These are phyloP conservation scores for Timema podura DNA, from an alignment of 2,888 invertebrate genomes.

Conservation along the genomic window DNA sequence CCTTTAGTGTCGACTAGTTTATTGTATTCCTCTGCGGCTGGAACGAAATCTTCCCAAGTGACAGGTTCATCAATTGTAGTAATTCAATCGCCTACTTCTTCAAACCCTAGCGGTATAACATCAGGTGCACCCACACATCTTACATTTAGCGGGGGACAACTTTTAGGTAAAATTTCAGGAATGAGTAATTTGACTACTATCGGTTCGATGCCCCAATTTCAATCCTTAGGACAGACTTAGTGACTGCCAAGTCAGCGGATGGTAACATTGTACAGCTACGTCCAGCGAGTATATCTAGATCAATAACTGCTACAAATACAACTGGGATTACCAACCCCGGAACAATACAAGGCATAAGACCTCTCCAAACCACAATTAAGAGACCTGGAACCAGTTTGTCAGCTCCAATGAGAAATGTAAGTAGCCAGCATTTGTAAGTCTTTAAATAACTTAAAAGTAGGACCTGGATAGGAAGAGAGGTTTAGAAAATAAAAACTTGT, in stretches of 20 bases:
- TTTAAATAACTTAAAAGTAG: too few species aligned
- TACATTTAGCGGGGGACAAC: conserved; percentile 39
- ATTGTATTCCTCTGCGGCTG: too few species aligned
- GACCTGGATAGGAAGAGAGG: background rate
- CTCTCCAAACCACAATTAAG: conserved; percentile 40
- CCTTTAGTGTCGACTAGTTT: background rate
- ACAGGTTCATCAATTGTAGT: conserved; percentile 28
- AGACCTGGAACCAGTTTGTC: conserved; percentile 45
- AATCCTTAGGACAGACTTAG: conserved; percentile 44
- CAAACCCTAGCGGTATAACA: conserved; percentile 19
- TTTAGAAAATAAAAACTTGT: background rate
- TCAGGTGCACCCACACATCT: conserved; percentile 18
- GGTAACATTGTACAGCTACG: conserved; percentile 45
- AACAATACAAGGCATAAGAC: conserved; percentile 41
- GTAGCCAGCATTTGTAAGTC: conserved; percentile 11
- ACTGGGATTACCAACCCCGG: conserved; percentile 40
- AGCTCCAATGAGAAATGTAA: conserved; percentile 43
- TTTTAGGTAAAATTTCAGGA: conserved; percentile 44
- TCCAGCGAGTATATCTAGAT: conserved; percentile 39
- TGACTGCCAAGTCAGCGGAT: conserved; percentile 44
- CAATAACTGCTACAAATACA: conserved; percentile 40
- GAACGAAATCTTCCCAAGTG: conserved; percentile 17
- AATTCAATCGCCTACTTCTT: conserved; percentile 27
- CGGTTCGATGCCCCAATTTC: conserved; percentile 37
- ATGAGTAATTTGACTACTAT: conserved; percentile 37